A percentile compares a stretch with the other conserved stretches of the same genome.
Evolutionary conservation across 2,797 vertebrate genomes (phyloP).

Genomic region (Varecia variegata): DNA sequence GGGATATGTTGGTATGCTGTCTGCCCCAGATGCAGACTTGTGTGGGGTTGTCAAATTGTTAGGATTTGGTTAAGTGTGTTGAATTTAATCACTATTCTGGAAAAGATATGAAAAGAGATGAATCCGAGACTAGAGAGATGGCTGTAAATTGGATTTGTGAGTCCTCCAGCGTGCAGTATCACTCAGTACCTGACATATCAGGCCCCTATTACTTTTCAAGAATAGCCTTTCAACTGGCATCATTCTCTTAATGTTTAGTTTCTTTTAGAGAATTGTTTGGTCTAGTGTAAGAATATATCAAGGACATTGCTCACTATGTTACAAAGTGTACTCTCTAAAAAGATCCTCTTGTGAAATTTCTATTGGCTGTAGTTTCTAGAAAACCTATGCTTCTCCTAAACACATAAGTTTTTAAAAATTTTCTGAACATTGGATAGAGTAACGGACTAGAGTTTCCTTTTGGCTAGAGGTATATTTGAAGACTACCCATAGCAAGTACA

Average conservation of each 20-base stretch:
- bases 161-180: not conserved
- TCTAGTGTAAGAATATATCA: not conserved
- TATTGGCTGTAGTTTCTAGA: not conserved
- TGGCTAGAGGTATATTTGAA: not conserved
- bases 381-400: slow-evolving; percentile 21
- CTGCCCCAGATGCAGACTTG: not conserved
- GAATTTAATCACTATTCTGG: not conserved
- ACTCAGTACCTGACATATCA: not conserved
- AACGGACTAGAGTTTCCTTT: not conserved
- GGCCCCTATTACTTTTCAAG: not conserved
- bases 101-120: not conserved
- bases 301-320: not conserved
- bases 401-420: not conserved
- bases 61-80: not conserved
- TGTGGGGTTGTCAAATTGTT: not conserved
- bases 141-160: not conserved
- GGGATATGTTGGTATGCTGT: not conserved
- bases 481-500: not conserved
- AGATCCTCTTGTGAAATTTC: slow-evolving; percentile 11
- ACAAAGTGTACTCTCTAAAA: not conserved
- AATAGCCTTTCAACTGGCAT: not conserved
- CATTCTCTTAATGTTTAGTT: slow-evolving; percentile 2
- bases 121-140: not conserved
- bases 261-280: slow-evolving; percentile 31
- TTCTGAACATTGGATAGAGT: not conserved